Base-by-base conservation (phyloP, 2,113 vertebrate species). In the Tringa solitaria region DNA sequence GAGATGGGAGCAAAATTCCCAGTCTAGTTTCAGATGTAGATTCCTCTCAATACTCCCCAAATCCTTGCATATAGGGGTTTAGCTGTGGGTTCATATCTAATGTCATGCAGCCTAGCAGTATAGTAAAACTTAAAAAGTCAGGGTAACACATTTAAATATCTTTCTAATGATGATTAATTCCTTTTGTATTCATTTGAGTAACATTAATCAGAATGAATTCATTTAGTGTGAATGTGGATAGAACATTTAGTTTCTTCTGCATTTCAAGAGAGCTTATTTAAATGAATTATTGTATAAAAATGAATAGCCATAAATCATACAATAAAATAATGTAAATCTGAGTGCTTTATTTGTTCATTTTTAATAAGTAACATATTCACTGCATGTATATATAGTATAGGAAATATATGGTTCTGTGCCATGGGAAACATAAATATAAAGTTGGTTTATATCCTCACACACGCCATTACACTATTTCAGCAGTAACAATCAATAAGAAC, bases 201-300 rank as follows among this genome's bases (percentile, higher is more conserved):
- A 84, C 56, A 89, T 91, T 96, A 96, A 97, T 97, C 90, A 97
- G 82, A 95, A 95, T 95, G 80, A 97, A 97, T 98, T 97, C 24
- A 95, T 97, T 97, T 97, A 87, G 14, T 8, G 24, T 95, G 84
- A 96, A 95, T 87, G 76, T 95, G 76, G 95, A 96, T 84, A 96
- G 93, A 96, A 93, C 60, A 96, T 94, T 96, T 95, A 95, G 97
- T 97, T 96, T 96, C 83, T 97, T 61, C 78, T 56, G 74, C 67
- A 96, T 97, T 97, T 97, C 84, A 95, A 84, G 78, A 89, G 82
- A 95, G 65, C 16, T 12, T 90, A 89, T 83, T 97, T 96, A 92
- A 95, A 96, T 88, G 48, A 97, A 95, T 91, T 97, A 95, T 93
- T 94, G 61, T 93, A 69, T 23, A 85, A 94, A 97, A 96, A 75